phyloP scores from a whole-genome alignment of 1,140 invertebrate genomes.

The Heliconius melpomene region DNA sequence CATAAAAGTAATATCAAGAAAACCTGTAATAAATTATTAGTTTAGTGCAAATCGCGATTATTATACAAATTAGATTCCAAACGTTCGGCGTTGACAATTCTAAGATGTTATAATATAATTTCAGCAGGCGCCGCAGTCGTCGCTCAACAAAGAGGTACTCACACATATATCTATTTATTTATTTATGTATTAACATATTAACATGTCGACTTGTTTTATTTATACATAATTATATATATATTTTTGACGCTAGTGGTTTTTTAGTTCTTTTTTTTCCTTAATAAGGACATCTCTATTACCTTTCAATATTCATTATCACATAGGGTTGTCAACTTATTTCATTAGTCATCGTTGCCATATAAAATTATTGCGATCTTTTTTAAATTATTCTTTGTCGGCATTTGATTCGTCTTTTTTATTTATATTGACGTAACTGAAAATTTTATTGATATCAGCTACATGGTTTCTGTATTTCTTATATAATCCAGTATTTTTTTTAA shows the following conservation, averaged over 20 bases:
- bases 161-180: constrained; percentile 6
- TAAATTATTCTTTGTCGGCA: no score
- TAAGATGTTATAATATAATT: constrained; percentile 10
- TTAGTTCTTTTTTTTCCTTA: not conserved
- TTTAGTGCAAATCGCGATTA: not conserved
- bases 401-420: no score
- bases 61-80: not conserved
- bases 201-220: not conserved
- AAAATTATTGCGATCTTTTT: not conserved
- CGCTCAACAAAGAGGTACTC: constrained; percentile 28
- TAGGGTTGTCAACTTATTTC: not conserved
- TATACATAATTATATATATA: not conserved
- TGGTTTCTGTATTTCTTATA: no score
- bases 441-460: no score
- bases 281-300: not conserved
- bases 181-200: constrained; percentile 3
- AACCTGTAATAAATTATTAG: constrained; percentile 1
- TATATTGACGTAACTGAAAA: no score
- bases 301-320: not conserved
- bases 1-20: not conserved
- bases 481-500: no score
- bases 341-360: not conserved
- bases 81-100: not conserved
- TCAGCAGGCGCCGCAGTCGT: constrained; percentile 13
- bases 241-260: not conserved